Evolutionary conservation across 2,113 vertebrate genomes (phyloP).

Genomic region (Aviceda subcristata): DNA sequence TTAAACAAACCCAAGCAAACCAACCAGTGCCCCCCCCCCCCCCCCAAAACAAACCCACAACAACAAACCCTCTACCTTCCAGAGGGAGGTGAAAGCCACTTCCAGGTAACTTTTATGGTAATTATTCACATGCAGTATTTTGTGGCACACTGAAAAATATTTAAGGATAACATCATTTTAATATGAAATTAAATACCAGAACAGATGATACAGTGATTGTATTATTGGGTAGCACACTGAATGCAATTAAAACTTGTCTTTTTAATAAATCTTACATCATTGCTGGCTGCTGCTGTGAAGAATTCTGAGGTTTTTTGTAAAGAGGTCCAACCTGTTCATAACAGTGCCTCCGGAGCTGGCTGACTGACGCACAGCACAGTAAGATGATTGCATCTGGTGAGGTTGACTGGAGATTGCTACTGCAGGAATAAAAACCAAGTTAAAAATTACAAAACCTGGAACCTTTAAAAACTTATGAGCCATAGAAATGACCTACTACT

Average conservation of each 20-base stretch:
- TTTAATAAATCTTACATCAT: not conserved
- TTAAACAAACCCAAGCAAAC: not conserved
- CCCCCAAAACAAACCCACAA: not conserved
- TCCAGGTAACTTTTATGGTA: not conserved
- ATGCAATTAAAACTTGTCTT: conserved; percentile 8
- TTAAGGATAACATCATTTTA: not conserved
- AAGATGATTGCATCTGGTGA: not conserved
- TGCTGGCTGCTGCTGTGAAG: not conserved
- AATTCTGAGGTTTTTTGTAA: not conserved
- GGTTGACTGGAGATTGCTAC: not conserved
- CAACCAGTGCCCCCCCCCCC: not conserved
- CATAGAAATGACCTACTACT: not conserved
- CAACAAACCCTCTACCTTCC: not conserved
- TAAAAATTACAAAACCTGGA: not conserved
- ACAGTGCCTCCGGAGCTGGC: not conserved
- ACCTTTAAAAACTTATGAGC: not conserved
- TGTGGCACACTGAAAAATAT: not conserved
- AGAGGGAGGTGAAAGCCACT: not conserved
- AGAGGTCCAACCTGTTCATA: not conserved
- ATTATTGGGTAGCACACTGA: not conserved
- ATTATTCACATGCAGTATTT: not conserved
- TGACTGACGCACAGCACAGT: not conserved
- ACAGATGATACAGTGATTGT: not conserved
- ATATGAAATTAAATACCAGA: not conserved
- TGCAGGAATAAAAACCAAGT: not conserved